A percentile compares a stretch with the other conserved stretches of the same genome.
Evolutionary conservation across 1,140 invertebrate genomes (phyloP).

Genomic region (Ceratina japonica): DNA sequence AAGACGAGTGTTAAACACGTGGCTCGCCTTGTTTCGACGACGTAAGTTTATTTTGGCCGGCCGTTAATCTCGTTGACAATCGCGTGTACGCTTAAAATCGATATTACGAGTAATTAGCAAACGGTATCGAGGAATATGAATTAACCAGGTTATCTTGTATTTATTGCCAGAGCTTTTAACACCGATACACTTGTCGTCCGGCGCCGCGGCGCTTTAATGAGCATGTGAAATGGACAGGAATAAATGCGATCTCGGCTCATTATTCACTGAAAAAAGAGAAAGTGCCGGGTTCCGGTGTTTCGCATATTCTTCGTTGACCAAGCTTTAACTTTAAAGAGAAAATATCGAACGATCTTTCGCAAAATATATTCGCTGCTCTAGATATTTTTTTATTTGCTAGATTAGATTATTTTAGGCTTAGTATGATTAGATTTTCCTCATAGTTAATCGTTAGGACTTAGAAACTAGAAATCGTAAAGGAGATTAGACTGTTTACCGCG

Average conservation of each 20-base stretch:
- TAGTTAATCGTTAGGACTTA: too few relatives aligned
- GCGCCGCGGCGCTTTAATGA: constrained; percentile 26
- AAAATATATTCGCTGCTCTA: too few relatives aligned
- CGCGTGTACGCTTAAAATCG: constrained; percentile 6
- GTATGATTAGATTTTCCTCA: too few relatives aligned
- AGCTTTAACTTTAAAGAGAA: too few relatives aligned
- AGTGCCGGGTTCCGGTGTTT: background rate
- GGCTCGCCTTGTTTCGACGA: background rate
- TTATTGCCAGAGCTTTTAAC: constrained; percentile 38
- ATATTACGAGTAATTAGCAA: constrained; percentile 37
- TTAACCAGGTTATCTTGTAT: constrained; percentile 41
- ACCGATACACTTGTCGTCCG: constrained; percentile 35
- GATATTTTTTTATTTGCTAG: too few relatives aligned
- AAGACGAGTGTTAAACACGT: background rate
- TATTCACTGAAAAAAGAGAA: constrained; percentile 20
- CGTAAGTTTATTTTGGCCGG: constrained; percentile 28
- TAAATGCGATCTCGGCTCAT: constrained; percentile 24
- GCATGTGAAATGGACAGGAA: constrained; percentile 21
- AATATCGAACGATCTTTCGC: too few relatives aligned
- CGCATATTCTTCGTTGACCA: background rate
- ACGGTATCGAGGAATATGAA: constrained; percentile 19
- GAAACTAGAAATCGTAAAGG: too few relatives aligned
- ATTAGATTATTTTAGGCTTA: too few relatives aligned
- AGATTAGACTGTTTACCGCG: too few relatives aligned
- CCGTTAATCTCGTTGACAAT: constrained; percentile 21